Percentiles rank a stretch among this genome's conserved stretches.
phyloP scores from a whole-genome alignment of 2,888 invertebrate genomes.

The Pseudeuparius sepicola region DNA sequence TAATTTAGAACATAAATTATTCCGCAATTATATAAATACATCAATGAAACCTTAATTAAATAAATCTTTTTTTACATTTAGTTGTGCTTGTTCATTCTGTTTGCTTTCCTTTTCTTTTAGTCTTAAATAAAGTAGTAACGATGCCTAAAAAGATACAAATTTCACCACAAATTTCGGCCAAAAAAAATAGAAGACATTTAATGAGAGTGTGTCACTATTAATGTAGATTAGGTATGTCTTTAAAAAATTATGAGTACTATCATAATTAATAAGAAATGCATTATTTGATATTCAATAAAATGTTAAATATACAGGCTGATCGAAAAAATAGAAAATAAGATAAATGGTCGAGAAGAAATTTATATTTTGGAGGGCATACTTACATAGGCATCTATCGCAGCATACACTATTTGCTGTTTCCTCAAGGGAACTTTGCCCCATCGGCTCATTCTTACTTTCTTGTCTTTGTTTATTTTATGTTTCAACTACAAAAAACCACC shows the following conservation, averaged over 20 bases:
- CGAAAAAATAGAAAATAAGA: no score
- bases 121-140: conserved; percentile 15
- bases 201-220: neutral
- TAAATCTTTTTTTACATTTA: no score
- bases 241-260: neutral
- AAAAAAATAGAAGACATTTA: neutral
- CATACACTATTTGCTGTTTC: conserved; percentile 46
- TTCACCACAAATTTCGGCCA: conserved; percentile 1
- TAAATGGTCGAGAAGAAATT: no score
- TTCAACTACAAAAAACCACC: conserved; percentile 36
- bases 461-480: conserved; percentile 45
- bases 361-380: no score
- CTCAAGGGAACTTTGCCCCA: conserved; percentile 50
- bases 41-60: no score
- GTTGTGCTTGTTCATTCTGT: conserved; percentile 4
- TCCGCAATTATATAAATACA: no score
- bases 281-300: no score
- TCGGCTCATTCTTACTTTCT: conserved; percentile 48
- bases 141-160: conserved; percentile 12
- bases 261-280: no score
- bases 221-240: no score
- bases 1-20: no score
- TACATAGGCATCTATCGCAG: conserved; percentile 58
- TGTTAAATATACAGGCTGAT: conserved; percentile 2
- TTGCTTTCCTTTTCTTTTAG: conserved; percentile 12